These are phyloP conservation scores for Microplitis demolitor DNA, from an alignment of 1,140 invertebrate genomes.

Conservation along the genomic window DNA sequence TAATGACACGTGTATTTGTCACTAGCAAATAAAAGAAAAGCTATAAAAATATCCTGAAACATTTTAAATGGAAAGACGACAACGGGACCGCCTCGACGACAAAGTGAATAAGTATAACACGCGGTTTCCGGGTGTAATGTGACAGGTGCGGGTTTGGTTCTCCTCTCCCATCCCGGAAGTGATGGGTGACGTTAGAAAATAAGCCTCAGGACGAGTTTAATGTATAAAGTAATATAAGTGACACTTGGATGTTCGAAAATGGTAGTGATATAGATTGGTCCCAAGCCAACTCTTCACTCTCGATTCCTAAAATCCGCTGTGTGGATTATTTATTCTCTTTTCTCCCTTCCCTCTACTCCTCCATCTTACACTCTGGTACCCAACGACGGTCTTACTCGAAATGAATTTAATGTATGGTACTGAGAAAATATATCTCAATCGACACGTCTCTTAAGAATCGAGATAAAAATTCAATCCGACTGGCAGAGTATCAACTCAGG, in stretches of 20 bases:
- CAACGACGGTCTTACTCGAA: too few relatives aligned
- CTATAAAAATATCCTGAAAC: too few relatives aligned
- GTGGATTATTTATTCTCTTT: background rate
- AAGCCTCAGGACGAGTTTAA: conserved; percentile 43
- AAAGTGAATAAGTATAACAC: background rate
- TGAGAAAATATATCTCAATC: background rate
- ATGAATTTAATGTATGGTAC: background rate
- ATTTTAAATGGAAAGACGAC: too few relatives aligned
- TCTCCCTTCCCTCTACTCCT: background rate
- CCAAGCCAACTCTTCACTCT: conserved; percentile 39
- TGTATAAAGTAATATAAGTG: conserved; percentile 22
- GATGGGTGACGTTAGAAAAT: conserved; percentile 47
- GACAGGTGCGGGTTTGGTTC: background rate
- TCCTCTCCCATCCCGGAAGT: conserved; percentile 34
- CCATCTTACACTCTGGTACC: background rate
- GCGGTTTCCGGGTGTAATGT: too few relatives aligned
- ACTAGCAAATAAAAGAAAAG: too few relatives aligned
- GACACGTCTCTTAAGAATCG: background rate
- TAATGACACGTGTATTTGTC: too few relatives aligned
- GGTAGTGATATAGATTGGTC: conserved; percentile 42
- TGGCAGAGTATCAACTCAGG: background rate
- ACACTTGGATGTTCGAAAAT: background rate
- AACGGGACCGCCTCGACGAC: background rate
- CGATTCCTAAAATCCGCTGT: background rate
- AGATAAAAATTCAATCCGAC: background rate